These are phyloP conservation scores for Calypte anna DNA, from an alignment of 2,113 vertebrate genomes.

Conservation along the genomic window DNA sequence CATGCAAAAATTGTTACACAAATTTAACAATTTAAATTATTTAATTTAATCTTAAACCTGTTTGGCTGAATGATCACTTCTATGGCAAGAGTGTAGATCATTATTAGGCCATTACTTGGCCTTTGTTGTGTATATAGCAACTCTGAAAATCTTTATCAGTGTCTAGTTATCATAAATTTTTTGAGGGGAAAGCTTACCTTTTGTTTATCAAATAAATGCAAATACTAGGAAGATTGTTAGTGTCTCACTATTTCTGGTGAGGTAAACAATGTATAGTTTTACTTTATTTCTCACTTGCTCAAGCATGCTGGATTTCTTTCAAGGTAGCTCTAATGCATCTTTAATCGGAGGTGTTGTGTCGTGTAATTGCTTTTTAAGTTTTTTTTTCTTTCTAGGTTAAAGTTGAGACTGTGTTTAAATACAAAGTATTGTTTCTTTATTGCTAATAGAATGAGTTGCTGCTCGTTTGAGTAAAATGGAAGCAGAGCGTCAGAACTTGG, in stretches of 20 bases:
- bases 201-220: neutral
- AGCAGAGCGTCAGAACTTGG: constrained; percentile 88
- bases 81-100: neutral
- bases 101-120: neutral
- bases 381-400: constrained; percentile 14
- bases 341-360: neutral
- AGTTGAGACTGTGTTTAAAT: constrained; percentile 40
- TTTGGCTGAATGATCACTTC: neutral
- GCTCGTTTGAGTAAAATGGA: constrained; percentile 87
- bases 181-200: neutral
- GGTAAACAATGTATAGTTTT: neutral
- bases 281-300: neutral
- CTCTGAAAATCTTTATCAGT: neutral
- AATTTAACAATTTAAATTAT: neutral
- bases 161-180: neutral
- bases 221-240: neutral
- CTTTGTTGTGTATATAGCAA: neutral
- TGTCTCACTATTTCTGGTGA: neutral
- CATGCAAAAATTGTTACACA: neutral
- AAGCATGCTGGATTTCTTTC: neutral
- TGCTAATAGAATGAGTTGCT: constrained; percentile 83
- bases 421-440: constrained; percentile 35
- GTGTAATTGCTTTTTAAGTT: constrained; percentile 1
- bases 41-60: neutral
- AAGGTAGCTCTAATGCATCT: neutral